Percentiles rank a stretch among this genome's conserved stretches.
Conservation (phyloP, 2,113 vertebrate species). For the Nerophis ophidion region DNA sequence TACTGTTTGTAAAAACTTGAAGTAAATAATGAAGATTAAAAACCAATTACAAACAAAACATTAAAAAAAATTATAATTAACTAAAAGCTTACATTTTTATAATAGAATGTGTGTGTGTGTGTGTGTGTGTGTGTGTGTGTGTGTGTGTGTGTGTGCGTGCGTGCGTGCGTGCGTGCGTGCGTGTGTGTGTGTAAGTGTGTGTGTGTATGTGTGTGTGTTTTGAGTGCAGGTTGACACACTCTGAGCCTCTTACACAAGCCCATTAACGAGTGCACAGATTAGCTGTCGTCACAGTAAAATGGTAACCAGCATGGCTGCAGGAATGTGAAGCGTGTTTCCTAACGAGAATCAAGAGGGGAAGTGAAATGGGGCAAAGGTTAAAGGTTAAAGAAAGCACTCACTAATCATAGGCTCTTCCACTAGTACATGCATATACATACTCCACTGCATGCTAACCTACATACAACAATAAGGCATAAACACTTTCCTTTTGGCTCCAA, state of each 20-base stretch:
- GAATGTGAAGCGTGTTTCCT: constrained; percentile 40
- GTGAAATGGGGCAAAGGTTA: constrained; percentile 10
- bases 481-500: too few relatives aligned
- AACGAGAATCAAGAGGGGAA: constrained; percentile 26
- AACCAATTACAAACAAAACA: too few relatives aligned
- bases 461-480: too few relatives aligned
- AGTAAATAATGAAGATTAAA: too few relatives aligned
- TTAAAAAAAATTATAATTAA: too few relatives aligned
- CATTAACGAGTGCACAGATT: constrained; percentile 31
- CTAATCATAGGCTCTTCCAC: neutral
- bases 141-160: too few relatives aligned
- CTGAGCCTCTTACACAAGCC: constrained; percentile 54
- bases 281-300: constrained; percentile 34
- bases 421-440: constrained; percentile 1
- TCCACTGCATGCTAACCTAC: neutral
- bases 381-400: constrained; percentile 32
- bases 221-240: constrained; percentile 1
- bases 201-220: neutral
- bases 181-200: too few relatives aligned
- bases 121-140: too few relatives aligned
- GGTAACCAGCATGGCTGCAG: neutral
- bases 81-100: too few relatives aligned
- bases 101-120: too few relatives aligned
- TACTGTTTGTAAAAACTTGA: too few relatives aligned
- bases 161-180: neutral